Evolutionary conservation across 2,113 vertebrate species (phyloP).

Genomic region (Sorex fumeus): DNA sequence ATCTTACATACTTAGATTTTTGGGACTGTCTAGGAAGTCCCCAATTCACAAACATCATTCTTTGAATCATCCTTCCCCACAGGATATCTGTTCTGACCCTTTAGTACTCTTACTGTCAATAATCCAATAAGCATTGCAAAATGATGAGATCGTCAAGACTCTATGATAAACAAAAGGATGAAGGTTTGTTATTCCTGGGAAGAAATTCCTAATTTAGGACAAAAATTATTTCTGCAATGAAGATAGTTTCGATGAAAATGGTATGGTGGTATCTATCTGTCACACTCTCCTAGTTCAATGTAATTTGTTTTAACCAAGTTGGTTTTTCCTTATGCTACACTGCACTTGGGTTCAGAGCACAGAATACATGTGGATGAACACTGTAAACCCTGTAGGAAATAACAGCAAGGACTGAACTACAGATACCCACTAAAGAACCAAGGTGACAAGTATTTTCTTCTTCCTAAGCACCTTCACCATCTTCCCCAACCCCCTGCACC

Average conservation of each 20-base stretch:
- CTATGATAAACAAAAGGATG: background rate
- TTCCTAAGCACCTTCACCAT: background rate
- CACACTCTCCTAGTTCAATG: background rate
- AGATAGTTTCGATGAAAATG: no score
- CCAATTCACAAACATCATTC: constrained; percentile 24
- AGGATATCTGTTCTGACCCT: background rate
- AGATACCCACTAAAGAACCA: background rate
- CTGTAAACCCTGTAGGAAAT: background rate
- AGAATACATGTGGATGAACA: background rate
- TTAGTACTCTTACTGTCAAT: background rate
- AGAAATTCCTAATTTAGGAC: constrained; percentile 18
- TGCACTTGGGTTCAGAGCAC: background rate
- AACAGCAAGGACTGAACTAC: background rate
- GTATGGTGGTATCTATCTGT: no score
- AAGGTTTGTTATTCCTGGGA: background rate
- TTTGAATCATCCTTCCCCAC: constrained; percentile 36
- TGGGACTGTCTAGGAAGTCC: constrained; percentile 37
- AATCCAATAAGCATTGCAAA: background rate
- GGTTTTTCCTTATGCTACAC: background rate
- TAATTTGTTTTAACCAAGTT: background rate
- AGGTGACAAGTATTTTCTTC: background rate
- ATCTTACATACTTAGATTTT: constrained; percentile 35
- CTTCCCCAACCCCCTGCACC: background rate
- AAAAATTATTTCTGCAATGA: background rate
- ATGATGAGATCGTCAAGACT: constrained; percentile 26